Evolutionary conservation across 2,888 invertebrate genomes (phyloP).

Genomic region (Euphydryas editha): DNA sequence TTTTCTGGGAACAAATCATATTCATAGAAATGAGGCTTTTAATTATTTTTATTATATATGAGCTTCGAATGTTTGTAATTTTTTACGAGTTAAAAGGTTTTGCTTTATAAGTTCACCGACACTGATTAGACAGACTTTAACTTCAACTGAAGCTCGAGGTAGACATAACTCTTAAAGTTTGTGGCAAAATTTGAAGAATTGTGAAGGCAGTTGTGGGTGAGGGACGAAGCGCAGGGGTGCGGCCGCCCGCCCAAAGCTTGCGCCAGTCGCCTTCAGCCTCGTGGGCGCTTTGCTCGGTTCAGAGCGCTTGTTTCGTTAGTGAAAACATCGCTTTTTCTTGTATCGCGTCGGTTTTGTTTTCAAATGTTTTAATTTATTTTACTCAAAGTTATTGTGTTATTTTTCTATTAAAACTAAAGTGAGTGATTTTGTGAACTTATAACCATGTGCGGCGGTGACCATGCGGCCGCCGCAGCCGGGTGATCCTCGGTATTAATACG

Average conservation of each 20-base stretch:
- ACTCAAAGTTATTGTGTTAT: slow-evolving; percentile 8
- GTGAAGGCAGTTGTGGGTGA: slow-evolving; percentile 52
- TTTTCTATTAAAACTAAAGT: slow-evolving; percentile 12
- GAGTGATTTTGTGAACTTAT: slow-evolving; percentile 41
- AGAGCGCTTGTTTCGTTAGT: slow-evolving; percentile 38
- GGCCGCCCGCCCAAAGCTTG: slow-evolving; percentile 68
- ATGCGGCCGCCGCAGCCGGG: slow-evolving; percentile 65
- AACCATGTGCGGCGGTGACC: slow-evolving; percentile 64
- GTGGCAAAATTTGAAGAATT: slow-evolving; percentile 47
- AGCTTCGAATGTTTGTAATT: too few relatives aligned
- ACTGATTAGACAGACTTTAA: slow-evolving; percentile 22
- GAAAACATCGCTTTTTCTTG: slow-evolving; percentile 51
- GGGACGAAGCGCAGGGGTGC: slow-evolving; percentile 62
- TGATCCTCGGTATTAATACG: slow-evolving; percentile 55
- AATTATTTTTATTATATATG: too few relatives aligned
- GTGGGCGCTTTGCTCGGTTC: slow-evolving; percentile 46
- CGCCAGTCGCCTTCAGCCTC: slow-evolving; percentile 50
- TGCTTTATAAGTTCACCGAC: slow-evolving; percentile 9
- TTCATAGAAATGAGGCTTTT: too few relatives aligned
- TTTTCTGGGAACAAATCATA: too few relatives aligned
- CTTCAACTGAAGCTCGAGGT: slow-evolving; percentile 32
- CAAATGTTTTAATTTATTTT: slow-evolving; percentile 26
- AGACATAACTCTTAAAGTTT: slow-evolving; percentile 42
- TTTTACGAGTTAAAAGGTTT: slow-evolving; percentile 11
- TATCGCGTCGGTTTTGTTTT: slow-evolving; percentile 40